Evolutionary conservation across 2,113 vertebrate species (phyloP).

Genomic region (Eptesicus fuscus): DNA sequence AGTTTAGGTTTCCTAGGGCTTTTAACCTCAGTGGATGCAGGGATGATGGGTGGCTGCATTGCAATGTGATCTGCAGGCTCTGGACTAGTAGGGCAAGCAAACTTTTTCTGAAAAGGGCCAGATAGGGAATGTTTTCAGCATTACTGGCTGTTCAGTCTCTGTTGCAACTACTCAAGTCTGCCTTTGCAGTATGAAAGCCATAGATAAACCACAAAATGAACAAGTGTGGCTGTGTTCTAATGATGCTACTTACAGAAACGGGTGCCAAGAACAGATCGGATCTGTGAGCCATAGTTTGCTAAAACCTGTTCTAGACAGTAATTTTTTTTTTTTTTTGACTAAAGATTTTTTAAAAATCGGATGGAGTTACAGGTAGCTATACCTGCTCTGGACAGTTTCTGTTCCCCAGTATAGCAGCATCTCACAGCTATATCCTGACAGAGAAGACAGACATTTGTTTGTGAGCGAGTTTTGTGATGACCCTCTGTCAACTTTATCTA

Average conservation of each 20-base stretch:
- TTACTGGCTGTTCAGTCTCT: background rate
- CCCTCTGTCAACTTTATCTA: background rate
- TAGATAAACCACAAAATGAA: background rate
- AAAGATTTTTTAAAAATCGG: background rate
- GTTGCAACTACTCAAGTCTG: no score
- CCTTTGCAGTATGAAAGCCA: background rate
- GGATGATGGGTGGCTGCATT: background rate
- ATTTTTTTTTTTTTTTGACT: background rate
- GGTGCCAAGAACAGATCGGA: background rate
- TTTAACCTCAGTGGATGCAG: no score
- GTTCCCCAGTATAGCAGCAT: background rate
- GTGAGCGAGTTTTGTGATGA: background rate
- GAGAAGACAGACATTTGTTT: background rate
- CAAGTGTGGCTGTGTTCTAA: background rate
- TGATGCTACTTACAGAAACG: background rate
- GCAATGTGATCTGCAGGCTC: background rate
- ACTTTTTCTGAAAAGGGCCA: background rate
- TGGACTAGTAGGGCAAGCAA: background rate
- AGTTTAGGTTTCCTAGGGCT: background rate
- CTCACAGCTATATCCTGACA: background rate
- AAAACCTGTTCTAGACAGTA: background rate
- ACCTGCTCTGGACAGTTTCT: background rate
- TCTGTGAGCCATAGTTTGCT: background rate
- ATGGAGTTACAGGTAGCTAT: background rate
- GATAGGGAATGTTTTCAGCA: background rate